These are phyloP conservation scores for Diplodus sargus DNA, from an alignment of 2,797 vertebrate genomes.

Conservation along the genomic window DNA sequence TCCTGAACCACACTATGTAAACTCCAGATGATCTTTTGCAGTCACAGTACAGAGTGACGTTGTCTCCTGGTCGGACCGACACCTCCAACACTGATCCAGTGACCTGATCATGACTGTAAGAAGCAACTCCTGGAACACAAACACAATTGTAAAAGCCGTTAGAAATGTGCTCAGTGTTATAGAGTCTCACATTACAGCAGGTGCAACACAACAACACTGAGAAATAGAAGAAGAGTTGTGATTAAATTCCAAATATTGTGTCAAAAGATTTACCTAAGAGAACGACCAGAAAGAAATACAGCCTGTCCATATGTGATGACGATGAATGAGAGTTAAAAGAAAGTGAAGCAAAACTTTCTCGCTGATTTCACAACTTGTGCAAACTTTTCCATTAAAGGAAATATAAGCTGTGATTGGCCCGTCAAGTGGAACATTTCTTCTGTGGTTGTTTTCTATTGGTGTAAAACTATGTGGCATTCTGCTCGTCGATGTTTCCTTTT, in stretches of 20 bases:
- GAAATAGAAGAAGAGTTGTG: not conserved
- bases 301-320: conserved; percentile 20
- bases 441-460: conserved; percentile 21
- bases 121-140: conserved; percentile 43
- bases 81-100: conserved; percentile 30
- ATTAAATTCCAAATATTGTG: rapidly evolving
- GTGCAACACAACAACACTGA: not conserved
- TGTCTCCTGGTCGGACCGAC: conserved; percentile 50
- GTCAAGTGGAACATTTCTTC: conserved; percentile 33
- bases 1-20: conserved; percentile 60
- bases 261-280: conserved; percentile 31
- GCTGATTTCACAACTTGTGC: not conserved
- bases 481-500: not conserved
- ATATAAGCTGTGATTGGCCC: conserved; percentile 8
- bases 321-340: not conserved
- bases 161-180: not conserved
- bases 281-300: conserved; percentile 2
- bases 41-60: conserved; percentile 68
- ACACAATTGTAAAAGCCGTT: not conserved
- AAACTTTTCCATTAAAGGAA: conserved; percentile 26
- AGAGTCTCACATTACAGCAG: not conserved
- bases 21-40: not conserved
- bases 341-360: not conserved
- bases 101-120: not conserved
- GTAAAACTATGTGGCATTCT: not conserved